Evolutionary conservation across 2,113 vertebrate genomes (phyloP), one percentile per base, ranked within the genome.

Genomic region (Vidua macroura): DNA sequence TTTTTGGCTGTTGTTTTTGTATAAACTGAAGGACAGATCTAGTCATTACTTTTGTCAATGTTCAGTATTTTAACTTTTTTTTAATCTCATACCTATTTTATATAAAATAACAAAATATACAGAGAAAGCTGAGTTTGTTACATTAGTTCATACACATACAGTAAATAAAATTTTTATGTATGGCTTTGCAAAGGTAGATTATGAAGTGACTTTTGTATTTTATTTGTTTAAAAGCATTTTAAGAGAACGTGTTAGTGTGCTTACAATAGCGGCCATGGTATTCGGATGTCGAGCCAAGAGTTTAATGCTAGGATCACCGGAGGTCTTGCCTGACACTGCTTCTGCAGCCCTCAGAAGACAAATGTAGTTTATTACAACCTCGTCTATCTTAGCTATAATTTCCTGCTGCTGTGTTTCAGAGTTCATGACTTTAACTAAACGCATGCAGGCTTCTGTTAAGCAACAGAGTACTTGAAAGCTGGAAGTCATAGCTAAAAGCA

Each of bases 41-140:
- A 93, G 95, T 96, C 81, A 93, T 90, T 95, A 96, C 95, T 96
- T 90, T 95, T 96, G 86, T 95, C 93, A 96, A 64, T 95, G 95
- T 94, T 97, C 92, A 96, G 92, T 96, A 94, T 69, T 98, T 96
- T 97, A 98, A 98, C 97, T 41, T 98, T 98, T 98, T 98, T 98
- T 98, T 97, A 87, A 97, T 92, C 95, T 96, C 86, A 86, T 98
- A 96, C 93, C 96, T 98, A 96, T 97, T 98, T 98, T 98, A 98
- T 98, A 99, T 98, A 99, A 98, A 99, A 98, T 97, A 98, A 98
- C 98, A 99, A 99, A 99, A 99, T 99, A 98, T 99, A 98, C 98
- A 99, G 98, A 98, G 98, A 98, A 98, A 95, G 90, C 95, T 86
- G 98, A 97, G 96, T 98, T 97, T 97, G 97, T 98, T 98, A 99